Conservation (phyloP, 2,113 vertebrate species). For the Spheniscus mendiculus region DNA sequence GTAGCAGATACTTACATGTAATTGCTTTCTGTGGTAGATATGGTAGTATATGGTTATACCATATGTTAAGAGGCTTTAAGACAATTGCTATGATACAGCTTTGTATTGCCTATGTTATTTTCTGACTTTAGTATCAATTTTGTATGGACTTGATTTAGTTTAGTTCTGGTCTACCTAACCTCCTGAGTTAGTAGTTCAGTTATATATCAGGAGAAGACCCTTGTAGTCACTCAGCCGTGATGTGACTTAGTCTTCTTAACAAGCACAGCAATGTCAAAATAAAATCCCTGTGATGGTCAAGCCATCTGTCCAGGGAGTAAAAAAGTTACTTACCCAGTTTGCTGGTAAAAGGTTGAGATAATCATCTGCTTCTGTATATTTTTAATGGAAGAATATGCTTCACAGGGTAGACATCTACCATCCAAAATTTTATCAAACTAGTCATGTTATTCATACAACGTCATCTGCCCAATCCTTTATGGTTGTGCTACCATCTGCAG, state of each 20-base stretch:
- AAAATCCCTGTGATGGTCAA: constrained; percentile 37
- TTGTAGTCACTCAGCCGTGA: constrained; percentile 5
- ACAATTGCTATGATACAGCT: background rate
- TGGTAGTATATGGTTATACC: background rate
- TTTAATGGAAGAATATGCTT: constrained; percentile 10
- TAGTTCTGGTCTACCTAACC: background rate
- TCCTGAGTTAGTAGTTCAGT: constrained; percentile 25
- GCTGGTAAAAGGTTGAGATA: background rate
- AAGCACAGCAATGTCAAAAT: background rate
- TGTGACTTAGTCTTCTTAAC: constrained; percentile 29
- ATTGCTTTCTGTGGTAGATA: background rate
- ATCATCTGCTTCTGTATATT: background rate
- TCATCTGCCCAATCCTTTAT: background rate
- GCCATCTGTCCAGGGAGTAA: background rate
- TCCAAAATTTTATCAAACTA: background rate
- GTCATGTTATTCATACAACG: background rate
- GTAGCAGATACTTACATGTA: background rate
- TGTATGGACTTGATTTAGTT: constrained; percentile 17
- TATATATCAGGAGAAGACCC: background rate
- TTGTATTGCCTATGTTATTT: background rate
- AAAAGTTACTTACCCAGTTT: background rate
- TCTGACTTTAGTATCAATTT: background rate
- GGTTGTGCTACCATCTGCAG: background rate
- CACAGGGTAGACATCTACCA: background rate
- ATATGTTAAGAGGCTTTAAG: background rate